phyloP scores from a whole-genome alignment of 1,140 invertebrate species.

The Scaptomyza pallida region DNA sequence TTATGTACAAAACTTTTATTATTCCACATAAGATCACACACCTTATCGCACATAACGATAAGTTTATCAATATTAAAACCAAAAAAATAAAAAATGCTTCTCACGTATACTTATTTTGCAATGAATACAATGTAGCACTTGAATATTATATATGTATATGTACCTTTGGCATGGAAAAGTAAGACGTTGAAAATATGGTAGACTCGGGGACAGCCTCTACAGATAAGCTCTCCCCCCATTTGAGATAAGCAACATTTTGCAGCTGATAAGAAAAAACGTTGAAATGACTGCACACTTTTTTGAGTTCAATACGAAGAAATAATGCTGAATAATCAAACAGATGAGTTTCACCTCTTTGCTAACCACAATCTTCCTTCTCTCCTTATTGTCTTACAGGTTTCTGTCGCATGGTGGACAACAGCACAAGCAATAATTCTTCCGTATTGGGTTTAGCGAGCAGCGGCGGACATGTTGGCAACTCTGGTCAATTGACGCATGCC shows the following conservation, averaged over 20 bases:
- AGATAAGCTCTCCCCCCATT: conserved; percentile 10
- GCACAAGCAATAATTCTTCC: conserved; percentile 83
- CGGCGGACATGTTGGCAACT: conserved; percentile 67
- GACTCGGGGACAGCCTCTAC: conserved; percentile 12
- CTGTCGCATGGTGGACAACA: conserved; percentile 92
- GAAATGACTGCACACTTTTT: conserved; percentile 19
- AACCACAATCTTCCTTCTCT: background rate
- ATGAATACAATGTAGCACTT: background rate
- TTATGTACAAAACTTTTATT: no score
- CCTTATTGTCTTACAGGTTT: conserved; percentile 87
- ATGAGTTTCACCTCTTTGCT: background rate
- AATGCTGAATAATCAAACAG: background rate
- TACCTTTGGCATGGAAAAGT: conserved; percentile 11
- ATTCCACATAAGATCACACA: conserved; percentile 20
- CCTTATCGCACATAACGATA: conserved; percentile 5
- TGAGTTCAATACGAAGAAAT: no score
- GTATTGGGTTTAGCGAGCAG: conserved; percentile 74
- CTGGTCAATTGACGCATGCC: conserved; percentile 46
- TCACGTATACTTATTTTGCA: background rate
- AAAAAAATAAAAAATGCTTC: conserved; percentile 8
- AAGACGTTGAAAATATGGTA: conserved; percentile 19
- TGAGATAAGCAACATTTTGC: conserved; percentile 15
- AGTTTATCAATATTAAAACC: conserved; percentile 18
- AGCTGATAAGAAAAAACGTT: conserved; percentile 5
- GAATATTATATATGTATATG: background rate